Conservation (phyloP, 1,140 invertebrate genomes). For the Atta colombica region DNA sequence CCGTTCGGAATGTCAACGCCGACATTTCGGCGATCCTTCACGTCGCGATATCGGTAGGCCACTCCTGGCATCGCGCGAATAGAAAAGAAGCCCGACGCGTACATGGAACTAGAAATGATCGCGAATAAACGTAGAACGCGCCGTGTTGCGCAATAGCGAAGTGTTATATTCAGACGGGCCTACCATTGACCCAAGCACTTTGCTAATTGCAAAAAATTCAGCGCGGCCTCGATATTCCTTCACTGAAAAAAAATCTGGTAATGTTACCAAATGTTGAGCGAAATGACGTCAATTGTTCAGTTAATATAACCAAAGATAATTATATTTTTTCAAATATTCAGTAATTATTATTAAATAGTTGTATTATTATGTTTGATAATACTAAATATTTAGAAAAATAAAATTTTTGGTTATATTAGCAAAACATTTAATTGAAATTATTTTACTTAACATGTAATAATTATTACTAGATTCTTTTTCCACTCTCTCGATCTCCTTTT, state of each 20-base stretch:
- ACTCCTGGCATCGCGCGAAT: constrained; percentile 28
- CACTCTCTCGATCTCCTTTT: too few relatives aligned
- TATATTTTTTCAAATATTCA: too few relatives aligned
- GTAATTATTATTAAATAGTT: too few relatives aligned
- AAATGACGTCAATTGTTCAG: too few relatives aligned
- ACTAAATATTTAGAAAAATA: too few relatives aligned
- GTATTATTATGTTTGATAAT: too few relatives aligned
- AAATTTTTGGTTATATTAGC: too few relatives aligned
- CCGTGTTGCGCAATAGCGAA: constrained; percentile 10
- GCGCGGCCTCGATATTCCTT: constrained; percentile 54
- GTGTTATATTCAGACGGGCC: constrained; percentile 71
- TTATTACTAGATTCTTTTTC: not conserved
- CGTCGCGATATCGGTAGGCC: constrained; percentile 29
- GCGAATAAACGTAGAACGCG: constrained; percentile 56
- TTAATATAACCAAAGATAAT: too few relatives aligned
- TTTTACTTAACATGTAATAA: too few relatives aligned
- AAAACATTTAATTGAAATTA: too few relatives aligned
- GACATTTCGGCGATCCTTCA: constrained; percentile 33
- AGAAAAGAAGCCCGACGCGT: not conserved
- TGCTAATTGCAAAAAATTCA: constrained; percentile 79
- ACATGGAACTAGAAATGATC: constrained; percentile 62
- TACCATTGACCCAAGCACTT: constrained; percentile 74
- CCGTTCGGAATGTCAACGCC: not conserved
- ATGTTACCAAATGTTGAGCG: too few relatives aligned
- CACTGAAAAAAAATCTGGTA: too few relatives aligned